A percentile compares a stretch with the other conserved stretches of the same genome.
Evolutionary conservation across 2,113 vertebrate species (phyloP).

Genomic region (Mus spicilegus): DNA sequence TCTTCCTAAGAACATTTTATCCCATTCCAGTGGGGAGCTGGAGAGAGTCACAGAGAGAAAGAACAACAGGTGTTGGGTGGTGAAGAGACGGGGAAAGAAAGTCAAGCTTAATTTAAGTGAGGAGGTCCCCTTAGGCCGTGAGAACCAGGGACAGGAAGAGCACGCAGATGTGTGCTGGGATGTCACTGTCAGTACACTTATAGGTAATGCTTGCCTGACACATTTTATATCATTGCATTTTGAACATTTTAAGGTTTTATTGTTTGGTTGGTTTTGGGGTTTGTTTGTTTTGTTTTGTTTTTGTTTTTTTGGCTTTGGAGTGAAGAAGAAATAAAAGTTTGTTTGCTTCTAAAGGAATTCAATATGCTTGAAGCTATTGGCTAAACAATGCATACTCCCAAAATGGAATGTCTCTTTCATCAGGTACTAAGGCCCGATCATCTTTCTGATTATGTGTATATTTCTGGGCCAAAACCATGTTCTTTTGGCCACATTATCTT

Average conservation of each 20-base stretch:
- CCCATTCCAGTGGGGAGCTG: conserved; percentile 51
- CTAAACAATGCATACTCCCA: neutral
- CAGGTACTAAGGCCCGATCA: neutral
- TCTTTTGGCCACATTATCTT: conserved; percentile 10
- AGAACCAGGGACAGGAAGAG: neutral
- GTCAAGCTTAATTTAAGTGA: conserved; percentile 52
- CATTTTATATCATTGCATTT: conserved; percentile 16
- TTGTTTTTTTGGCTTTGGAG: neutral
- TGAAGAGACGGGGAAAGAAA: conserved; percentile 15
- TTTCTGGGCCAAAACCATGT: neutral
- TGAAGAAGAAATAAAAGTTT: neutral
- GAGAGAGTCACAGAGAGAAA: conserved; percentile 66
- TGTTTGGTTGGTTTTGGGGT: too few relatives aligned
- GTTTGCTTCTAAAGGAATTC: neutral
- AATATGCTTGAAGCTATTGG: conserved; percentile 13
- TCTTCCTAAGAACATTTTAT: conserved; percentile 72
- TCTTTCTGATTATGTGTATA: neutral
- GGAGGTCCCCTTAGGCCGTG: neutral
- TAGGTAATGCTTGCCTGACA: neutral
- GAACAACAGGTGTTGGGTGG: conserved; percentile 70
- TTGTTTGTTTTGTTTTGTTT: neutral
- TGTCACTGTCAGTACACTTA: neutral
- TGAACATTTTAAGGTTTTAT: neutral
- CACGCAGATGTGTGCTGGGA: neutral
- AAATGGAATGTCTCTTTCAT: neutral